phyloP scores from a whole-genome alignment of 1,140 invertebrate species.

The Apis dorsata region DNA sequence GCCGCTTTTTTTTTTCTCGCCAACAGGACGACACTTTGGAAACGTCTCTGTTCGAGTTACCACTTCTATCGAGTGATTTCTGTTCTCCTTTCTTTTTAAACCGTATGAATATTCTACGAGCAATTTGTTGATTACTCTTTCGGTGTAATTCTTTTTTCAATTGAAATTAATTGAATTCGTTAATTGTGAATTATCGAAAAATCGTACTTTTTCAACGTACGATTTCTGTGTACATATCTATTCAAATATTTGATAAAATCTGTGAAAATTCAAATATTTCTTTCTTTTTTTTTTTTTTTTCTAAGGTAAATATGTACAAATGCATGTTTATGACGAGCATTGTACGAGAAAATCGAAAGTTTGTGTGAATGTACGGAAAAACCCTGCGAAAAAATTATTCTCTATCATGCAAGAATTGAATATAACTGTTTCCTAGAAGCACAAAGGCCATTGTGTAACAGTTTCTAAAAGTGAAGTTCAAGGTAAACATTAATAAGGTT shows the following conservation, averaged over 20 bases:
- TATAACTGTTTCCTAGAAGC: not conserved
- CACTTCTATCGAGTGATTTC: not conserved
- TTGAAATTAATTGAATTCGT: not conserved
- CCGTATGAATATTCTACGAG: not conserved
- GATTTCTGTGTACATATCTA: too few relatives aligned
- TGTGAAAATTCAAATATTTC: too few relatives aligned
- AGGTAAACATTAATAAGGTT: constrained; percentile 38
- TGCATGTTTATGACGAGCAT: not conserved
- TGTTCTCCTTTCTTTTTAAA: not conserved
- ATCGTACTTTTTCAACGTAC: too few relatives aligned
- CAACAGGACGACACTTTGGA: not conserved
- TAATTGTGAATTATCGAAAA: not conserved
- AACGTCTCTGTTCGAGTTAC: not conserved
- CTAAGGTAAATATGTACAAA: too few relatives aligned
- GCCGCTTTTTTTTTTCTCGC: not conserved
- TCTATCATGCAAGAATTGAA: not conserved
- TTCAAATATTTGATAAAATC: not conserved
- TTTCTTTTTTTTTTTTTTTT: too few relatives aligned
- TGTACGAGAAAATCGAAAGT: not conserved
- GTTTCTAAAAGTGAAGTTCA: constrained; percentile 18
- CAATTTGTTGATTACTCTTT: not conserved
- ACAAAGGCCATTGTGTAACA: constrained; percentile 3
- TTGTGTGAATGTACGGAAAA: not conserved
- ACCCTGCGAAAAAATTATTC: not conserved
- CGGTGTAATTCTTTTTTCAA: not conserved